Evolutionary conservation across 2,113 vertebrate species (phyloP), one percentile per base, ranked within the genome.

Genomic region (Urocitellus parryii): DNA sequence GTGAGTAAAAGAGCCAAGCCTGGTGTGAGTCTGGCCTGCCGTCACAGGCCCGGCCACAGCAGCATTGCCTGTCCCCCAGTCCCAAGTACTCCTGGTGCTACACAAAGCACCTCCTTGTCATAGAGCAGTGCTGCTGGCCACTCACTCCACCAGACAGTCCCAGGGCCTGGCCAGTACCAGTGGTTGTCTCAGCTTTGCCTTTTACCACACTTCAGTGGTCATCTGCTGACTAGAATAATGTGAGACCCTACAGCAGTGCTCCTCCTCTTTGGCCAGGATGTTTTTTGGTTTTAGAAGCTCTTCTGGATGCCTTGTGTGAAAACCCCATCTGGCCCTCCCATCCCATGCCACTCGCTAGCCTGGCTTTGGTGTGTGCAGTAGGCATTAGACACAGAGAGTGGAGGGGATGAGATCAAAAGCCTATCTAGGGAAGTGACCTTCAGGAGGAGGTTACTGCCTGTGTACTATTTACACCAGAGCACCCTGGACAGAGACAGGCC

Each of bases 91-190:
- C 5, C 65, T 76, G 14, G n/a, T 82, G 29, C 53, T 56, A 1
- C 56, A 68, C 72, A 32, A 12, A 79, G 5, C 2, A 10, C 25
- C 79, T 45, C 37, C 34, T 78, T 42, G 13, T 39, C 16, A 1
- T 4, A n/a, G 34, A 12, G 11, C 18, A 10, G 25, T 74, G 18
- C 20, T 4, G 37, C 61, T 9, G 45, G 53, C 51, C 11, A 0
- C 61, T 32, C n/a, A 51, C 32, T 20, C 34, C 61, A 13, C 32
- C 42, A 16, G 32, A 58, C 20, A 2, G 0, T 4, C 65, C 3
- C 7, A 5, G 34, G 37, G 34, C 25, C 37, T 65, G 32, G 0
- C n/a, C 0, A 11, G 27, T 34, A 17, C 34, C 63, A 2, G 17
- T 32, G 65, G 22, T 65, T 5, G 3, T 45, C 81, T 45, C 14